Evolutionary conservation across 2,797 vertebrate species (phyloP).

Genomic region (Bryconaethiops microstoma): DNA sequence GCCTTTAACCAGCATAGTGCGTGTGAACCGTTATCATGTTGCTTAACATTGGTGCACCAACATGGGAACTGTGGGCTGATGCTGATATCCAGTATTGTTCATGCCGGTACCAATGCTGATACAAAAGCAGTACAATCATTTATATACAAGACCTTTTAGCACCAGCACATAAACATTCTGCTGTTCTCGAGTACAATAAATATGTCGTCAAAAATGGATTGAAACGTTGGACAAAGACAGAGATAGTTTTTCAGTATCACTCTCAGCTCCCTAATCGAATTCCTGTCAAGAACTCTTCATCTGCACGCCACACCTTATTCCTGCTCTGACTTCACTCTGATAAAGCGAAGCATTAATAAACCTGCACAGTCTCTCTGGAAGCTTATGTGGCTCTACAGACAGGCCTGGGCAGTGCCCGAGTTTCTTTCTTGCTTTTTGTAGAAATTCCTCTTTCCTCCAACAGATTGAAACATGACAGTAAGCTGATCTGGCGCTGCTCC

Average conservation of each 20-base stretch:
- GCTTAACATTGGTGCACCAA: no score
- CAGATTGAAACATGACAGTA: slow-evolving; percentile 45
- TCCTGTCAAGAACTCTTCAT: slow-evolving; percentile 17
- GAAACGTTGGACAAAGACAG: background rate
- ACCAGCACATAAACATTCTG: background rate
- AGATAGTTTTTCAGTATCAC: no score
- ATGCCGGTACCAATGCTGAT: no score
- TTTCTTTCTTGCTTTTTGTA: background rate
- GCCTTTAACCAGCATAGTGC: no score
- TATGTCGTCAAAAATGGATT: no score
- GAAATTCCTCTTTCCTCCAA: slow-evolving; percentile 43
- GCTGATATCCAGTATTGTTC: no score
- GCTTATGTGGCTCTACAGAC: slow-evolving; percentile 13
- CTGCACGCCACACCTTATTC: slow-evolving; percentile 34
- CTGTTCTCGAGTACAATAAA: no score
- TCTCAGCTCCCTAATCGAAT: background rate
- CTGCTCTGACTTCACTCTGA: slow-evolving; percentile 32
- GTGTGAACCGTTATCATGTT: no score
- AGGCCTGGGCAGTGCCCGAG: slow-evolving; percentile 48
- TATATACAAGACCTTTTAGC: no score
- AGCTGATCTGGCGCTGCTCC: slow-evolving; percentile 23
- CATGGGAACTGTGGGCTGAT: no score
- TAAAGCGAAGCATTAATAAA: slow-evolving; percentile 22
- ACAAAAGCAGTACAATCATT: no score
- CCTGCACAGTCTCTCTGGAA: background rate